Evolutionary conservation across 2,888 invertebrate species (phyloP), one percentile per base, ranked within the genome.

Genomic region (Capitulum mitella): DNA sequence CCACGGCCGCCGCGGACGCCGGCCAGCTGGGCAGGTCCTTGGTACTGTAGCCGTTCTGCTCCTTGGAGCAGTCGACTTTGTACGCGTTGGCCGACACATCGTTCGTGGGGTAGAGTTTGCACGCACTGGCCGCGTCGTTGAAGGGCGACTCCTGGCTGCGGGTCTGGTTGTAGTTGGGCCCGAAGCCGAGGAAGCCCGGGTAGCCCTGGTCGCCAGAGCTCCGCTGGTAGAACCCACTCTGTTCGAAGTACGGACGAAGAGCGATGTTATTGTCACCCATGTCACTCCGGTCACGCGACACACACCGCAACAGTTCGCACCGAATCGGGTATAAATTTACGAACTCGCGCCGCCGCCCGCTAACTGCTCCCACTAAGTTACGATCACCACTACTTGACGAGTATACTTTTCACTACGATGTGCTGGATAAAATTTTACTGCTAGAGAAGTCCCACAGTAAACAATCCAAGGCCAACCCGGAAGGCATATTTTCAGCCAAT

Each of bases 201-300:
- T 76, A 76, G 87, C 82, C 81, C 89, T 84, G 90, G 87, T 86
- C 91, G 89, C 88, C 94, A 54, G 83, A 82, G 87, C 94, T 94
- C 85, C 92, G 90, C 85, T 95, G 94, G 89, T 96, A 95, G 89
- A 96, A 96, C 87, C 95, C 95, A 87, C 93, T 92, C 89, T 95
- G 95, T 89, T 95, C 95, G 87, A 95, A 96, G 87, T 95, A 96
- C 86, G 95, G 95, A 92, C 95, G 95, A 95, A 95, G 95, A 84
- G 76, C 76, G 29, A 76, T n/a, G 46, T 76, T 76, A 76, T 76
- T 76, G 32, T 76, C 76, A 48, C 46, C 46, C 76, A 76, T 76
- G 76, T 70, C 70, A 70, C 70, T 10, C 70, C 16, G 34, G 10
- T 34, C 70, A 70, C 70, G 26, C 26, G 70, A 2, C 37, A 29